These are phyloP conservation scores for Turnix velox DNA, from an alignment of 2,113 vertebrate species.

Conservation along the genomic window DNA sequence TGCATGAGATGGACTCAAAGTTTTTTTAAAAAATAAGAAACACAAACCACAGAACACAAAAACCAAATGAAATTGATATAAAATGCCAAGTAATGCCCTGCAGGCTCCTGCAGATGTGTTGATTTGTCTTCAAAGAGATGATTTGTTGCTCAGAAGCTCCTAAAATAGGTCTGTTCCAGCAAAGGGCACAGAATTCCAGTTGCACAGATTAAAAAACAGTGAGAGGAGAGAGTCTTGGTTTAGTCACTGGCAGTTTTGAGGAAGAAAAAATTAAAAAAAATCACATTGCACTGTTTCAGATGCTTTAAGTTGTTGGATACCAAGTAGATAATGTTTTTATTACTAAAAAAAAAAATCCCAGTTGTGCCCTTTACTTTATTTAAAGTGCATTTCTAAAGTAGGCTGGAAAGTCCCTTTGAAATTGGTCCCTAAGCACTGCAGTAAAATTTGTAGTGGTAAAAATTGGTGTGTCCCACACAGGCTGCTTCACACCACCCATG, in stretches of 20 bases:
- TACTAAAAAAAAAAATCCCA: constrained; percentile 35
- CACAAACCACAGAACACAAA: not conserved
- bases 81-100: constrained; percentile 50
- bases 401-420: constrained; percentile 51
- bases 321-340: constrained; percentile 26
- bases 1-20: not conserved
- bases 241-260: constrained; percentile 13
- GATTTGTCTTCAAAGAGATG: constrained; percentile 16
- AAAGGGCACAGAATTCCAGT: not conserved
- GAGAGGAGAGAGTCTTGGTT: not conserved
- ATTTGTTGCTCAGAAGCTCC: no score
- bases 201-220: not conserved
- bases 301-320: not conserved
- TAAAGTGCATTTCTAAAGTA: constrained; percentile 72
- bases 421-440: constrained; percentile 60
- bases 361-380: constrained; percentile 62
- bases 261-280: constrained; percentile 31
- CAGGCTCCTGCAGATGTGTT: constrained; percentile 24
- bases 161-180: not conserved
- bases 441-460: constrained; percentile 15
- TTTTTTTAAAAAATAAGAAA: not conserved
- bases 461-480: not conserved
- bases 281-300: not conserved
- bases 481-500: not conserved
- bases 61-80: not conserved